Percentiles rank a stretch among this genome's conserved stretches.
phyloP scores from a whole-genome alignment of 2,888 invertebrate species.

The Drosophila neotestacea region DNA sequence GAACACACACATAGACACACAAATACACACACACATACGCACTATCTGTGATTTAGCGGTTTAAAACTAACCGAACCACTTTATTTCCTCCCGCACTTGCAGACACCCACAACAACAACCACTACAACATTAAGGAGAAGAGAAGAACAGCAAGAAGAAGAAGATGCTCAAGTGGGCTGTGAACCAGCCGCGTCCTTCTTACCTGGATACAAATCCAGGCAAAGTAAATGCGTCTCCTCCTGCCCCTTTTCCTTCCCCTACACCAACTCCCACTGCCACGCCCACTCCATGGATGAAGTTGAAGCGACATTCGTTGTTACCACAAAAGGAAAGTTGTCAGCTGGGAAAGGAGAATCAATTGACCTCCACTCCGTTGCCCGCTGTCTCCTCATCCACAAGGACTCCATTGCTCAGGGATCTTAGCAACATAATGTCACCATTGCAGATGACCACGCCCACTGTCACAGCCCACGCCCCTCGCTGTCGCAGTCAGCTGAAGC shows the following conservation, averaged over 20 bases:
- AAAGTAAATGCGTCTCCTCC: constrained; percentile 41
- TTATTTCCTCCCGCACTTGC: constrained; percentile 52
- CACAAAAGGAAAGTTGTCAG: constrained; percentile 1
- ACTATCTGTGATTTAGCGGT: constrained; percentile 9
- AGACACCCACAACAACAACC: constrained; percentile 31
- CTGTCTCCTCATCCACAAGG: constrained; percentile 16
- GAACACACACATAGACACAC: constrained; percentile 15
- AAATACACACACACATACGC: constrained; percentile 5
- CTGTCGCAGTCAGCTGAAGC: constrained; percentile 3
- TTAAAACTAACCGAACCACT: constrained; percentile 36
- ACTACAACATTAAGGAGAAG: not conserved
- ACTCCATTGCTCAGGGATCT: constrained; percentile 72
- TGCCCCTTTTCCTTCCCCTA: not conserved
- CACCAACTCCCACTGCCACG: not conserved
- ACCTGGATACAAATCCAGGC: constrained; percentile 56
- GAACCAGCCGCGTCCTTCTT: constrained; percentile 81
- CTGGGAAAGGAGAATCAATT: constrained; percentile 81
- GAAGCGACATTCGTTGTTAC: constrained; percentile 42
- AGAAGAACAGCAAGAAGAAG: not conserved
- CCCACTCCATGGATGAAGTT: constrained; percentile 23
- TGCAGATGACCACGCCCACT: constrained; percentile 17
- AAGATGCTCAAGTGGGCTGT: constrained; percentile 84
- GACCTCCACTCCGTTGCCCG: constrained; percentile 78
- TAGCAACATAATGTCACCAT: constrained; percentile 77
- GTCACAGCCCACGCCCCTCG: too few species aligned